Percentiles rank a stretch among this genome's conserved stretches.
These are phyloP conservation scores for Saccopteryx bilineata DNA, from an alignment of 2,113 vertebrate species.

Conservation along the genomic window DNA sequence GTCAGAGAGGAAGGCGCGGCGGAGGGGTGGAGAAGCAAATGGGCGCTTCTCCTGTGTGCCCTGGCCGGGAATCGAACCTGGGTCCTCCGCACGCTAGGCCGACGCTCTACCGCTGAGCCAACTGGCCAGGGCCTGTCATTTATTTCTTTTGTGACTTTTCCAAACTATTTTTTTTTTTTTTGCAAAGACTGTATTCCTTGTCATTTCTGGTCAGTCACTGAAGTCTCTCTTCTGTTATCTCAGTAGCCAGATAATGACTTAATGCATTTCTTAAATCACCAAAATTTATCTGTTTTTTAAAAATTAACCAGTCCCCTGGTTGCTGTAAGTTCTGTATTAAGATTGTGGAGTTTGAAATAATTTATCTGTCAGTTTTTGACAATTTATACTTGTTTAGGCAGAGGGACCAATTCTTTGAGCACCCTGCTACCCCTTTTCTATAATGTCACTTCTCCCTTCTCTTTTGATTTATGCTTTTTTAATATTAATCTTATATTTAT, in stretches of 20 bases:
- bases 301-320: neutral
- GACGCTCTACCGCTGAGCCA: no score
- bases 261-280: conserved; percentile 20
- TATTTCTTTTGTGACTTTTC: neutral
- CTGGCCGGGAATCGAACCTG: no score
- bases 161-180: neutral
- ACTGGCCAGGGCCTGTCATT: no score
- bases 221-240: neutral
- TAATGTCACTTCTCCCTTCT: neutral
- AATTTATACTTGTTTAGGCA: neutral
- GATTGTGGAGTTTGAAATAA: conserved; percentile 9
- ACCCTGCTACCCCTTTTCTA: neutral
- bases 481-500: neutral
- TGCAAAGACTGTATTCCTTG: neutral
- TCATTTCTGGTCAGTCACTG: conserved; percentile 5
- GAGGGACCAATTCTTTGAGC: neutral
- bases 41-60: no score
- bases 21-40: no score
- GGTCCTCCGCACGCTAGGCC: no score
- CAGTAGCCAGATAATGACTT: neutral
- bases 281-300: neutral
- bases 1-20: no score
- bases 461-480: conserved; percentile 28
- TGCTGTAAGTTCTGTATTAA: neutral
- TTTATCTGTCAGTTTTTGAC: neutral